phyloP scores from a whole-genome alignment of 2,888 invertebrate genomes.

The Nemurella pictetii region DNA sequence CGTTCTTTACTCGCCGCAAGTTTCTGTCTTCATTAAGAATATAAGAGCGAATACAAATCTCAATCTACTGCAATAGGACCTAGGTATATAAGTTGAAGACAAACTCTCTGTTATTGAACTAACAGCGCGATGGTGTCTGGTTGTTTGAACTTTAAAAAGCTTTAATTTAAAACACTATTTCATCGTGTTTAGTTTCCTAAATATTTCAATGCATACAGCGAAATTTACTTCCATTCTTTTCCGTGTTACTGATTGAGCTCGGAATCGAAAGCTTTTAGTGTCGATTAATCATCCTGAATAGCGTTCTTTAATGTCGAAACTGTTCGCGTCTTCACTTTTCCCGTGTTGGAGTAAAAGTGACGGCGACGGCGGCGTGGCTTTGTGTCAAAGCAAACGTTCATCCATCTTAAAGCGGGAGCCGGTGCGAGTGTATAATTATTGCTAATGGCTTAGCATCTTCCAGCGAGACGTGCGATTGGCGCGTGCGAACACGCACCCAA shows the following conservation, averaged over 20 bases:
- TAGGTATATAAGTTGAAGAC: background rate
- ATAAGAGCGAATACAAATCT: constrained; percentile 38
- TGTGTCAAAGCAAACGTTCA: background rate
- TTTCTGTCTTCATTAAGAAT: constrained; percentile 39
- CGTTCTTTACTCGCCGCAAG: constrained; percentile 19
- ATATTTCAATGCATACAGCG: background rate
- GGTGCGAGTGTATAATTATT: background rate
- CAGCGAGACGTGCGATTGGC: background rate
- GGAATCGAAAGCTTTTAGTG: background rate
- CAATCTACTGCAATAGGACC: constrained; percentile 29
- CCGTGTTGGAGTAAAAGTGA: background rate
- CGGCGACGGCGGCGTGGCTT: background rate
- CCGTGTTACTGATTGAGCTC: background rate
- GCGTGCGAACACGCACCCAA: background rate
- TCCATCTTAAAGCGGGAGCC: background rate
- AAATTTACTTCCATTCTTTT: background rate
- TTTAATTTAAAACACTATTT: background rate
- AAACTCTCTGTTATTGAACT: background rate
- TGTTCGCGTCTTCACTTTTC: background rate
- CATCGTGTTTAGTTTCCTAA: background rate
- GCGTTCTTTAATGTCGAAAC: background rate
- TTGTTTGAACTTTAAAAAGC: background rate
- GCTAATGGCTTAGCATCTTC: background rate
- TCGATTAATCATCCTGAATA: background rate
- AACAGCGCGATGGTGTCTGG: background rate